These are phyloP conservation scores for Anolis carolinensis DNA, from an alignment of 2,113 vertebrate species.

Conservation along the genomic window DNA sequence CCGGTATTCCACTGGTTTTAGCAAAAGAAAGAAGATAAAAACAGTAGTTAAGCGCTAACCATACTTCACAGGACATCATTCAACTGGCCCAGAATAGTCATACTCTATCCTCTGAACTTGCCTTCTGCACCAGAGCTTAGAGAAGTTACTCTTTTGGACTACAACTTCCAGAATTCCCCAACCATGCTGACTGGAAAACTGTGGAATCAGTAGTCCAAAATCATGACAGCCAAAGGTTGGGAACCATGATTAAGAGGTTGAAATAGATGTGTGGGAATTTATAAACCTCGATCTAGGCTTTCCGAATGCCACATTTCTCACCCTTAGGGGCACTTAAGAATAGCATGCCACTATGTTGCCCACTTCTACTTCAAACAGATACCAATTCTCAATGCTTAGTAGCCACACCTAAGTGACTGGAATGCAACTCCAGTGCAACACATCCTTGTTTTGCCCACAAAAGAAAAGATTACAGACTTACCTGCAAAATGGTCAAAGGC, in stretches of 20 bases:
- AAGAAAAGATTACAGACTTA: slow-evolving; percentile 36
- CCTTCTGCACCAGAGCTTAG: too few relatives aligned
- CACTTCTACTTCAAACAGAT: not conserved
- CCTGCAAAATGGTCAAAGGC: slow-evolving; percentile 85
- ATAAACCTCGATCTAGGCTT: not conserved
- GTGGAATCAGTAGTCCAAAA: not conserved
- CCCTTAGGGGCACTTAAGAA: not conserved
- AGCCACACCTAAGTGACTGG: not conserved
- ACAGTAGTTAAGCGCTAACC: too few relatives aligned
- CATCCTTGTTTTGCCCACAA: not conserved
- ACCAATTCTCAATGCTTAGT: not conserved
- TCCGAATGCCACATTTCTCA: not conserved
- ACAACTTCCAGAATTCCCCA: too few relatives aligned
- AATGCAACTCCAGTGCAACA: too few relatives aligned
- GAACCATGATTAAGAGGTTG: too few relatives aligned
- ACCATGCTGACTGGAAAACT: too few relatives aligned
- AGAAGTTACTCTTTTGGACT: too few relatives aligned
- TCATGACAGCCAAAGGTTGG: too few relatives aligned
- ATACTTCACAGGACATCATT: not conserved
- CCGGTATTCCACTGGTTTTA: slow-evolving; percentile 73
- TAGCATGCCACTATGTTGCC: not conserved
- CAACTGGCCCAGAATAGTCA: not conserved
- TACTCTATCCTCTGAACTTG: too few relatives aligned
- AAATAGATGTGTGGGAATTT: not conserved
- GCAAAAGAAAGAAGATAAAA: not conserved